Evolutionary conservation across 2,797 vertebrate genomes (phyloP), one percentile per base, ranked within the genome.

Genomic region (Danio jaintianensis): DNA sequence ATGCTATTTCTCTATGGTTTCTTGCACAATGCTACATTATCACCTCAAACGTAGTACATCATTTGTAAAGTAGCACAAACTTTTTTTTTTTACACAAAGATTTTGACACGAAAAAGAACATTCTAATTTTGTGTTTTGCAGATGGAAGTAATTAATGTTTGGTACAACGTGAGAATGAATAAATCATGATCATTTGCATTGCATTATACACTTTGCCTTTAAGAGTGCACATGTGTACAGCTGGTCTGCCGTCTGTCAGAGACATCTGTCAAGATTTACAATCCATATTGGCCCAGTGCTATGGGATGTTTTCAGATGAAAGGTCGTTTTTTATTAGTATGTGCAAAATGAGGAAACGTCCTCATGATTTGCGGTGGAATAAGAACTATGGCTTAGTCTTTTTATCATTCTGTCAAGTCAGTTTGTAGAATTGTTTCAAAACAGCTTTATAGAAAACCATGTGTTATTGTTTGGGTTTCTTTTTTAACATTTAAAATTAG

Each of bases 181-280:
- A 15, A 48, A 48, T 9, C 0, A 2, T 29, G 7, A 15, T 10
- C 16, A 29, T 29, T 29, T 29, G 29, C 29, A 29, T 29, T 1
- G 29, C 29, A 29, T 29, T 29, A 29, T 1, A 29, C 29, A 52
- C 29, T 69, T 11, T 70, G 29, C 16, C 48, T 66, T 78, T 82
- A 80, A 82, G 62, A 67, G 74, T 79, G 58, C 69, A 53, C 59
- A 58, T 76, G 55, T 79, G 59, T 70, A 50, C 79, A 73, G 79
- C 66, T 56, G 29, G 75, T 67, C 76, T 22, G 67, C 77, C 80
- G 78, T 85, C 79, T 85, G 77, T 80, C 59, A 50, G 13, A 20
- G 29, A 52, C 56, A 76, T 53, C 48, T 76, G 61, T 77, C 40
- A 77, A 22, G 18, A 43, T 56, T 7, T 36, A 47, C 12, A 63